phyloP scores from a whole-genome alignment of 2,113 vertebrate genomes.

The Cebidichthys violaceus region DNA sequence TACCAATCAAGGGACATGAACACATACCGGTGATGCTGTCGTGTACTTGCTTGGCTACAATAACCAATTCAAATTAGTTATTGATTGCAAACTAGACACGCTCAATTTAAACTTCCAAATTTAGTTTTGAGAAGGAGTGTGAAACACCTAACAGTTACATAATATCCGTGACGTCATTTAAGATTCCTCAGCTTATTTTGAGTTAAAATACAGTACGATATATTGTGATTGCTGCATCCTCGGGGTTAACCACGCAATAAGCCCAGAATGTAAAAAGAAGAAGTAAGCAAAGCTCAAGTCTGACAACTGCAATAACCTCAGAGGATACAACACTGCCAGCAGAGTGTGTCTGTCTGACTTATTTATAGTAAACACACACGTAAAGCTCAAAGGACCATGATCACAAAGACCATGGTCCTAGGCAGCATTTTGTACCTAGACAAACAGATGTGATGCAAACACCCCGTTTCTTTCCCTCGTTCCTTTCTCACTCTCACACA shows the following conservation, averaged over 20 bases:
- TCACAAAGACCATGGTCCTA: neutral
- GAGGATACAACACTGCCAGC: neutral
- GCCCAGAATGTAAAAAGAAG: neutral
- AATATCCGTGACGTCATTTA: neutral
- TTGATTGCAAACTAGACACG: neutral
- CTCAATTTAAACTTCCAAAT: neutral
- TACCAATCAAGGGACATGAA: neutral
- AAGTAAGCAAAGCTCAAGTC: conserved; percentile 14
- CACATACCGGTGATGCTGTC: neutral
- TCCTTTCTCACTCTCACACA: neutral
- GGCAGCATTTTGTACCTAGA: neutral
- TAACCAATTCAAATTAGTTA: neutral
- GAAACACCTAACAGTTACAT: neutral
- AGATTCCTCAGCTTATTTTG: neutral
- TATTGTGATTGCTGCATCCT: neutral
- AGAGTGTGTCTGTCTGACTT: conserved; percentile 10
- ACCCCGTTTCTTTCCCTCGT: neutral
- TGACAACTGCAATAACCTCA: neutral
- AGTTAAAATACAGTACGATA: neutral
- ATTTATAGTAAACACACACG: conserved; percentile 41
- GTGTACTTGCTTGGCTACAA: neutral
- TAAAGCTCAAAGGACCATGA: conserved; percentile 34
- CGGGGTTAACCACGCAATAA: neutral
- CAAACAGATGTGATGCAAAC: neutral
- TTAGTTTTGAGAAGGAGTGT: neutral